Evolutionary conservation across 2,113 vertebrate genomes (phyloP).

Genomic region (Mormyrus lacerda): DNA sequence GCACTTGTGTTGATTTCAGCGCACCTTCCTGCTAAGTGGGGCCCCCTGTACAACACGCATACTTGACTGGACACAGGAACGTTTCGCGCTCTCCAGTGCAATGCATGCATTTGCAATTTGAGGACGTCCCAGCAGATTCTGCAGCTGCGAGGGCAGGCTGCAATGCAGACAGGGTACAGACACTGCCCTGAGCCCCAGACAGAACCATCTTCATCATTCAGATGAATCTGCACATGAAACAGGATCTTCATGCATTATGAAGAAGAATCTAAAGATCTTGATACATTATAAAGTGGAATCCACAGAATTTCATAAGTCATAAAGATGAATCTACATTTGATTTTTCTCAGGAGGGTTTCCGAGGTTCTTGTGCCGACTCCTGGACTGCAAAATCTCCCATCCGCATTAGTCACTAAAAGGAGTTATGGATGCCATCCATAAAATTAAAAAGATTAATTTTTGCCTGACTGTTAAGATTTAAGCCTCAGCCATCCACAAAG

Average conservation of each 20-base stretch:
- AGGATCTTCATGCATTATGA: background rate
- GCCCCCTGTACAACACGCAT: background rate
- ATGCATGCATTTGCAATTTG: background rate
- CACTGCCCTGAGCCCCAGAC: background rate
- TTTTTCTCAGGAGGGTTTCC: background rate
- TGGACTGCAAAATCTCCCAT: background rate
- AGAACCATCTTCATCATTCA: background rate
- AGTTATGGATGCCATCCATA: background rate
- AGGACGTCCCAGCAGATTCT: background rate
- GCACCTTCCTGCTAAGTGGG: background rate
- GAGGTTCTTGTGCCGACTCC: background rate
- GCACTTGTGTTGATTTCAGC: background rate
- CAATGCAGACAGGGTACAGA: background rate
- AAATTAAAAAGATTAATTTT: conserved; percentile 3
- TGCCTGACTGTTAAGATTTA: background rate
- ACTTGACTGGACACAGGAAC: background rate
- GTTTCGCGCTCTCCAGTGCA: background rate
- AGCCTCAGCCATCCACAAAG: background rate
- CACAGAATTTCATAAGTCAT: background rate
- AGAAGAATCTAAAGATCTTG: background rate
- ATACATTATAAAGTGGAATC: background rate
- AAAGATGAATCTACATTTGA: background rate
- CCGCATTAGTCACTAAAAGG: background rate
- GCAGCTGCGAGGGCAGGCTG: background rate
- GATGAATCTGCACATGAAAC: background rate